Conservation (phyloP, 2,113 vertebrate genomes). For the Corydoras maculifer region DNA sequence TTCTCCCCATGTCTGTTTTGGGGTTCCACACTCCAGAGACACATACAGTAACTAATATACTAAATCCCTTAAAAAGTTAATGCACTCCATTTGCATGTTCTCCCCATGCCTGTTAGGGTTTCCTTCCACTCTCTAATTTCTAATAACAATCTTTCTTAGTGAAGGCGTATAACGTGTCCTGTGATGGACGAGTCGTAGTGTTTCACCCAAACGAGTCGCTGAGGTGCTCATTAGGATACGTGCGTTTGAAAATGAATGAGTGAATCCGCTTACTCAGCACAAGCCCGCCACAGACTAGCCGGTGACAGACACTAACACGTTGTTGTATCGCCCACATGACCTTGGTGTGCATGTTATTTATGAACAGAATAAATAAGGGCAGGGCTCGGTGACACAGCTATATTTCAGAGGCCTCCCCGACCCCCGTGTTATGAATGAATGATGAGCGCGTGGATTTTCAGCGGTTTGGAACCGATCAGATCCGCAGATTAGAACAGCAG, state of each 20-base stretch:
- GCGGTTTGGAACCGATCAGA: not conserved
- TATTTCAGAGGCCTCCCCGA: constrained; percentile 38
- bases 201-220: too few relatives aligned
- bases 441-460: constrained; percentile 14
- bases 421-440: constrained; percentile 31
- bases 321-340: constrained; percentile 13
- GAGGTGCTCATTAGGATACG: too few relatives aligned
- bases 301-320: not conserved
- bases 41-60: too few relatives aligned
- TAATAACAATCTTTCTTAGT: too few relatives aligned
- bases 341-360: constrained; percentile 21
- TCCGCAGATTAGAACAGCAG: constrained; percentile 12
- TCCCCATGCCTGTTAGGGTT: not conserved
- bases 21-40: too few relatives aligned
- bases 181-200: too few relatives aligned
- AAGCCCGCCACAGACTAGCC: too few relatives aligned
- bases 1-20: too few relatives aligned
- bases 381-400: constrained; percentile 25
- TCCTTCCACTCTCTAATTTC: not conserved
- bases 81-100: not conserved
- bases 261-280: too few relatives aligned
- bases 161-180: too few relatives aligned
- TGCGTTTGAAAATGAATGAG: too few relatives aligned
- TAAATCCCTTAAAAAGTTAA: too few relatives aligned
- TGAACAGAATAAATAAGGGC: constrained; percentile 35